phyloP scores from a whole-genome alignment of 53 echinoderm and acorn worm genomes.

The Crossaster papposus region DNA sequence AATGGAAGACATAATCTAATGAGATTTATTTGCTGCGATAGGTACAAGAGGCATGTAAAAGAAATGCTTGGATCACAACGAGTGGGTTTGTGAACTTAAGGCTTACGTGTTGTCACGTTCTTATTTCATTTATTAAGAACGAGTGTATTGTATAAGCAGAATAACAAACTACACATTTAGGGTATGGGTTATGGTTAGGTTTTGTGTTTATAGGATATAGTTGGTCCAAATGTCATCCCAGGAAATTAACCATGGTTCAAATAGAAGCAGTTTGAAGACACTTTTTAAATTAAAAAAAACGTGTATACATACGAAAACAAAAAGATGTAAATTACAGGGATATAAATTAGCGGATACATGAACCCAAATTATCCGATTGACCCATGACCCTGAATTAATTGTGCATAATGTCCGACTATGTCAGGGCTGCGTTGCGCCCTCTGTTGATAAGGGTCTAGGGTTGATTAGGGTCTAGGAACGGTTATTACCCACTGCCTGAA shows the following conservation, averaged over 20 bases:
- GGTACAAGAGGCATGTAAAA: not conserved
- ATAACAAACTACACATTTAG: not conserved
- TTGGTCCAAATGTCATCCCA: no score
- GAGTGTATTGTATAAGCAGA: not conserved
- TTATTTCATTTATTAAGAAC: not conserved
- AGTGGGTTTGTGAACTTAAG: not conserved
- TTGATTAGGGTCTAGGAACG: no score
- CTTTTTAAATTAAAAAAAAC: no score
- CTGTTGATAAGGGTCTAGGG: not conserved
- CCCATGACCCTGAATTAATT: not conserved
- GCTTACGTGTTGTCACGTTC: not conserved
- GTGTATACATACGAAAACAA: no score
- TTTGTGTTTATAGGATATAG: no score
- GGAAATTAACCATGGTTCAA: no score
- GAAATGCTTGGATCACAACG: not conserved
- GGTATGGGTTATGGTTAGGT: not conserved
- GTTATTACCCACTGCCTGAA: no score
- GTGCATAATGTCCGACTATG: not conserved
- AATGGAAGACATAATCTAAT: not conserved
- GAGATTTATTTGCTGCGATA: not conserved
- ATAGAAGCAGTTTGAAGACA: no score
- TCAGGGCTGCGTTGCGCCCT: not conserved
- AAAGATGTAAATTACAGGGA: no score
- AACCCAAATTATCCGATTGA: not conserved
- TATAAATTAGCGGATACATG: no score